phyloP scores from a whole-genome alignment of 2,888 invertebrate species.

The Oligia fasciuncula region DNA sequence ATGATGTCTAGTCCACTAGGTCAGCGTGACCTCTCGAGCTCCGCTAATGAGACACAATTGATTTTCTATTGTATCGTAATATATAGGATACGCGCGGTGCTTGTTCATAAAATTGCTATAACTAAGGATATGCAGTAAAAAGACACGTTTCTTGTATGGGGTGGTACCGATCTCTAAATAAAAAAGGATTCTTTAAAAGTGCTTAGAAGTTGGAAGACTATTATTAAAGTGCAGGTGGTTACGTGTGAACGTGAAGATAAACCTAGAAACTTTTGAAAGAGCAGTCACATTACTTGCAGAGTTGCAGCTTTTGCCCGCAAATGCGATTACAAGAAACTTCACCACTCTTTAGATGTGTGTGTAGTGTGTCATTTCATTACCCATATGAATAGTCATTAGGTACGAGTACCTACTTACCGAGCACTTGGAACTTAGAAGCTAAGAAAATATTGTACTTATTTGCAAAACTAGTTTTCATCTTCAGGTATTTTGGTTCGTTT shows the following conservation, averaged over 20 bases:
- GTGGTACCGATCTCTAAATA: neutral
- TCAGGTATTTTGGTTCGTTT: neutral
- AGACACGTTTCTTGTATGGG: too few species aligned
- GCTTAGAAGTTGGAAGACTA: neutral
- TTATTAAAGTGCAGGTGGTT: neutral
- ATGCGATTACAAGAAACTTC: neutral
- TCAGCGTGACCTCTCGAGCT: neutral
- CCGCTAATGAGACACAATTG: too few species aligned
- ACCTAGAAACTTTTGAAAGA: slow-evolving; percentile 1
- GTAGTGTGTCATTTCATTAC: neutral
- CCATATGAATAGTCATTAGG: neutral
- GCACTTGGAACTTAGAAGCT: slow-evolving; percentile 8
- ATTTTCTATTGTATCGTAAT: too few species aligned
- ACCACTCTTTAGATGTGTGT: too few species aligned
- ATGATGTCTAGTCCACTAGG: slow-evolving; percentile 17
- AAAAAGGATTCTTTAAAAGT: slow-evolving; percentile 3
- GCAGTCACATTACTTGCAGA: neutral
- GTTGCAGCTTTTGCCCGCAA: neutral
- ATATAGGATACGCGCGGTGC: too few species aligned
- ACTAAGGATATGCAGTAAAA: too few species aligned
- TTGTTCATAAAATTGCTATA: too few species aligned
- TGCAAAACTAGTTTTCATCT: neutral
- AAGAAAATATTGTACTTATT: neutral
- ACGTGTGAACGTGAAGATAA: slow-evolving; percentile 5
- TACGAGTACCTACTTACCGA: neutral